Evolutionary conservation across 2,888 invertebrate species (phyloP).

Genomic region (Ennomos erosarius): DNA sequence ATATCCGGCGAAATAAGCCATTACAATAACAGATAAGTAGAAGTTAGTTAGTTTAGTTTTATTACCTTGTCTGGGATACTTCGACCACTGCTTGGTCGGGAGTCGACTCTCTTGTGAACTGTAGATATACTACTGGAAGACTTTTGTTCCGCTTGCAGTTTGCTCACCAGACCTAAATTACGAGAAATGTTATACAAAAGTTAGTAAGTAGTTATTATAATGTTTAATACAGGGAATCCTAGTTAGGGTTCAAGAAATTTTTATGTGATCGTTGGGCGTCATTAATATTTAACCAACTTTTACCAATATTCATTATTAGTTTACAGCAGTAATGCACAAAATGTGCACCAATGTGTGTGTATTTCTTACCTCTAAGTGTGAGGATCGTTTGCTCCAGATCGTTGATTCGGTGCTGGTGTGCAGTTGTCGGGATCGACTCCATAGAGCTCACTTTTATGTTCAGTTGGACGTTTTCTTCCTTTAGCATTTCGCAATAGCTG

Average conservation of each 20-base stretch:
- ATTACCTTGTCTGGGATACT: conserved; percentile 69
- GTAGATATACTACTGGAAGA: conserved; percentile 47
- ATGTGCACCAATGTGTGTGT: no score
- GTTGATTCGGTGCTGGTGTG: conserved; percentile 67
- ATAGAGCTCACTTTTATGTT: conserved; percentile 64
- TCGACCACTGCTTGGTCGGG: conserved; percentile 66
- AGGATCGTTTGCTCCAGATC: conserved; percentile 83
- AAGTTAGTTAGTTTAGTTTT: background rate
- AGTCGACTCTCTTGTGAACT: conserved; percentile 58
- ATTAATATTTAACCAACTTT: no score
- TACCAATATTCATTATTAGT: no score
- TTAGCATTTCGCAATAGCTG: conserved; percentile 86
- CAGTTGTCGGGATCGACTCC: conserved; percentile 57
- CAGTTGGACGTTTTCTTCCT: conserved; percentile 85
- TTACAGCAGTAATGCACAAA: no score
- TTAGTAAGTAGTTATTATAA: no score
- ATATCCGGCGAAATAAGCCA: no score
- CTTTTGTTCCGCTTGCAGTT: conserved; percentile 73
- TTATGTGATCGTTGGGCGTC: no score
- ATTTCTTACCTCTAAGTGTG: conserved; percentile 69
- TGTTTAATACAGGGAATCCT: no score
- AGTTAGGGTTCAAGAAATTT: no score
- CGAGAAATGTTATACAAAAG: background rate
- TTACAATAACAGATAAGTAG: no score
- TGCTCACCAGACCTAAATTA: conserved; percentile 70